Percentiles rank a stretch among this genome's conserved stretches.
phyloP scores from a whole-genome alignment of 92 coral and sea anemone species.

The Metridium senile region DNA sequence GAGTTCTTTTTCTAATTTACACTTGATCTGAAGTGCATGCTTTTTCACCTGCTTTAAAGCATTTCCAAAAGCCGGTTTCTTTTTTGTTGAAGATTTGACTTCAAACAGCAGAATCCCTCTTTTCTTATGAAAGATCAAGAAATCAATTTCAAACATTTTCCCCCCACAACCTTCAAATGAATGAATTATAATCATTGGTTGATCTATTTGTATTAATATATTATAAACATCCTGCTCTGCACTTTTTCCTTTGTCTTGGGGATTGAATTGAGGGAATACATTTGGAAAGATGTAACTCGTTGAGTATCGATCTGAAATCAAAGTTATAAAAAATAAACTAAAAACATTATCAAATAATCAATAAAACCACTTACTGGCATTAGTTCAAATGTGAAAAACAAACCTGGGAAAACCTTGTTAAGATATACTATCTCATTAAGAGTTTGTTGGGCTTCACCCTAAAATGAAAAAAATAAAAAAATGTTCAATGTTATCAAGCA shows the following conservation, averaged over 20 bases:
- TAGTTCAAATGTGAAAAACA: too few species aligned
- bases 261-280: neutral
- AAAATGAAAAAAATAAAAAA: too few species aligned
- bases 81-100: neutral
- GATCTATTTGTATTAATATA: neutral
- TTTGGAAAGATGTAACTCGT: neutral
- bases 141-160: neutral
- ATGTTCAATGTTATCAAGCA: too few species aligned
- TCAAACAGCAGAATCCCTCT: slow-evolving; percentile 1
- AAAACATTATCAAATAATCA: too few species aligned
- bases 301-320: neutral
- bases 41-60: neutral
- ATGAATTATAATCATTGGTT: neutral
- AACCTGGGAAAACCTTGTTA: neutral
- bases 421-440: neutral
- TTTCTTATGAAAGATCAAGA: neutral
- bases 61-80: neutral
- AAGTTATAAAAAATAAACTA: too few species aligned
- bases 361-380: too few species aligned
- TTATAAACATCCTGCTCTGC: neutral
- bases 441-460: neutral
- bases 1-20: neutral
- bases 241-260: neutral
- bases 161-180: neutral
- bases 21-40: neutral